phyloP scores from a whole-genome alignment of 1,140 invertebrate species.

The Dolichoris vasculosae region DNA sequence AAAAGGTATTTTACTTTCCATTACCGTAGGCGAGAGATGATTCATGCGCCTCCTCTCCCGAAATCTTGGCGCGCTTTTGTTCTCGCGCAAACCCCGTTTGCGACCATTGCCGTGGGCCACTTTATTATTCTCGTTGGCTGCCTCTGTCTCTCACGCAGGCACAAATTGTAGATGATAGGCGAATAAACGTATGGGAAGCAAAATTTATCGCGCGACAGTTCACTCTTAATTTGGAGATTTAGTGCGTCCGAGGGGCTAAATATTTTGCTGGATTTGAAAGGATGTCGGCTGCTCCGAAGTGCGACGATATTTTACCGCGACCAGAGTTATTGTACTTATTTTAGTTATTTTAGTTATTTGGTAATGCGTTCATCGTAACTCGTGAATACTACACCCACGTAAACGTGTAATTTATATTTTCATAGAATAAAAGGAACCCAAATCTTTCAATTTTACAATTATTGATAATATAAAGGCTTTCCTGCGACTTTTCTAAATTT shows the following conservation, averaged over 20 bases:
- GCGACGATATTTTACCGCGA: background rate
- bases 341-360: too few species aligned
- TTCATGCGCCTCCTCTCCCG: background rate
- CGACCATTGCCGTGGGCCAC: too few species aligned
- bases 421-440: too few species aligned
- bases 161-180: slow-evolving; percentile 12
- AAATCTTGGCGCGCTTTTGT: slow-evolving; percentile 17
- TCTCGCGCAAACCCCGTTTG: background rate
- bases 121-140: too few species aligned
- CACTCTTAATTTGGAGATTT: slow-evolving; percentile 20
- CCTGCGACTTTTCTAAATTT: too few species aligned
- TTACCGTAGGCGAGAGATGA: background rate
- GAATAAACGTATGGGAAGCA: background rate
- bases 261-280: background rate
- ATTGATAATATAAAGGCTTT: too few species aligned
- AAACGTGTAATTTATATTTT: too few species aligned
- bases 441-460: too few species aligned
- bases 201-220: background rate
- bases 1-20: slow-evolving; percentile 14
- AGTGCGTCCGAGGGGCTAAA: background rate
- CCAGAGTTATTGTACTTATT: too few species aligned
- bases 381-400: too few species aligned
- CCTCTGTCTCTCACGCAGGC: background rate
- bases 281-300: background rate
- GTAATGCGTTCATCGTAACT: too few species aligned